Conservation (phyloP, 2,113 vertebrate species). For the Nannobrachium achirus region DNA sequence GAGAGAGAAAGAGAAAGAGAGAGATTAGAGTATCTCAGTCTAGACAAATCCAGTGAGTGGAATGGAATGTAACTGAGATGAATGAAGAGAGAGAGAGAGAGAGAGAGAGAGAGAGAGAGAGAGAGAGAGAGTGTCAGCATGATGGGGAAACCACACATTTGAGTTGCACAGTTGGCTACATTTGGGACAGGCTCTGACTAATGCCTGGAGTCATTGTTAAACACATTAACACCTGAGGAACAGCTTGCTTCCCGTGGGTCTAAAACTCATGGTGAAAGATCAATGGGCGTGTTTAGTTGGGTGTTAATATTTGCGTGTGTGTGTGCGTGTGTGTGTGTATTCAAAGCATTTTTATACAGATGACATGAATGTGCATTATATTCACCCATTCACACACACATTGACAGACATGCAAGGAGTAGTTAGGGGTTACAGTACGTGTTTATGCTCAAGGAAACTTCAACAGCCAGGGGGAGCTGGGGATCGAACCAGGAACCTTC, state of each 20-base stretch:
- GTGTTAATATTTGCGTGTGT: neutral
- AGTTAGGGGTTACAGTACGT: no score
- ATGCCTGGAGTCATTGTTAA: constrained; percentile 42
- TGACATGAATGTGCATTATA: no score
- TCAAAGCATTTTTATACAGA: no score
- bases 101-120: constrained; percentile 6
- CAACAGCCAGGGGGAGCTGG: no score
- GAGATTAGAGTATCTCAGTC: constrained; percentile 23
- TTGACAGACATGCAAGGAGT: no score
- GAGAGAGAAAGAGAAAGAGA: neutral
- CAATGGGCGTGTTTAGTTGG: constrained; percentile 22
- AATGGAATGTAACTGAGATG: constrained; percentile 11
- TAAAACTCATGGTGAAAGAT: constrained; percentile 24
- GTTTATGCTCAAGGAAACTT: no score
- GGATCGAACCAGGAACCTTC: no score
- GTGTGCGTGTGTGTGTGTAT: constrained; percentile 1
- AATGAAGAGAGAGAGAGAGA: neutral
- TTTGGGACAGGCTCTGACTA: constrained; percentile 51
- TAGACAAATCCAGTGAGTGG: constrained; percentile 42
- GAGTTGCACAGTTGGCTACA: constrained; percentile 39
- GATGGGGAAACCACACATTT: constrained; percentile 33
- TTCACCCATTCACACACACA: no score
- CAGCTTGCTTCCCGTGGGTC: constrained; percentile 39
- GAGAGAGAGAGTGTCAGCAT: neutral
- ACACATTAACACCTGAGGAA: constrained; percentile 45